phyloP scores from a whole-genome alignment of 2,113 vertebrate genomes.

The Laterallus jamaicensis region DNA sequence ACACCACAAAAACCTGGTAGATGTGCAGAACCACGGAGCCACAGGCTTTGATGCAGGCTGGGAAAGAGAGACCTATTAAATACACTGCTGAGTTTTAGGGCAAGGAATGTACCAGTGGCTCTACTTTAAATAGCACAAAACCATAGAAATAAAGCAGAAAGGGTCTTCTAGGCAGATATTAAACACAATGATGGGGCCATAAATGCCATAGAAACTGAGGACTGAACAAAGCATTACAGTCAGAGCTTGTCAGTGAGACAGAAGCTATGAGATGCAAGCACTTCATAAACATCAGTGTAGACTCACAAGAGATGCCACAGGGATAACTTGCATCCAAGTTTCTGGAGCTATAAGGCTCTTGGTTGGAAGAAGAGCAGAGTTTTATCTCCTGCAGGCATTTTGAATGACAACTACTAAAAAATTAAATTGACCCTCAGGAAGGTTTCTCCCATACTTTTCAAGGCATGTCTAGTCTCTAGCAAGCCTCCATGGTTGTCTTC shows the following conservation, averaged over 20 bases:
- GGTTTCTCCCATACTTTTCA: conserved; percentile 64
- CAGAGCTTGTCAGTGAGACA: background rate
- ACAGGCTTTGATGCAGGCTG: background rate
- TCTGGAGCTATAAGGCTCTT: background rate
- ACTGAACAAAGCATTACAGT: background rate
- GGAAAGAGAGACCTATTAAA: background rate
- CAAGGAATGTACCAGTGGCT: background rate
- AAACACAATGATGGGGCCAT: background rate
- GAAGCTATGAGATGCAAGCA: background rate
- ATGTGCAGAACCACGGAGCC: background rate
- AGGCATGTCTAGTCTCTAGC: conserved; percentile 53
- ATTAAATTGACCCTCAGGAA: conserved; percentile 46
- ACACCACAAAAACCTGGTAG: background rate
- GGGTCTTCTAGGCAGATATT: background rate
- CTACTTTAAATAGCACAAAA: background rate
- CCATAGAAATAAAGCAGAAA: background rate
- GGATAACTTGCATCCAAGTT: background rate
- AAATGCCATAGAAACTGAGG: background rate
- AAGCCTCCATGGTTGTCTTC: background rate
- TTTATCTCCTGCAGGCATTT: background rate
- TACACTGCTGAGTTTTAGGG: background rate
- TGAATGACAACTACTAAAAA: conserved; percentile 65
- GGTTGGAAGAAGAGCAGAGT: background rate
- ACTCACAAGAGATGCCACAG: accelerated
- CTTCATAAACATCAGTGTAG: background rate